These are phyloP conservation scores for Paracentrotus lividus DNA, from an alignment of 53 echinoderm and acorn worm genomes.

Conservation along the genomic window DNA sequence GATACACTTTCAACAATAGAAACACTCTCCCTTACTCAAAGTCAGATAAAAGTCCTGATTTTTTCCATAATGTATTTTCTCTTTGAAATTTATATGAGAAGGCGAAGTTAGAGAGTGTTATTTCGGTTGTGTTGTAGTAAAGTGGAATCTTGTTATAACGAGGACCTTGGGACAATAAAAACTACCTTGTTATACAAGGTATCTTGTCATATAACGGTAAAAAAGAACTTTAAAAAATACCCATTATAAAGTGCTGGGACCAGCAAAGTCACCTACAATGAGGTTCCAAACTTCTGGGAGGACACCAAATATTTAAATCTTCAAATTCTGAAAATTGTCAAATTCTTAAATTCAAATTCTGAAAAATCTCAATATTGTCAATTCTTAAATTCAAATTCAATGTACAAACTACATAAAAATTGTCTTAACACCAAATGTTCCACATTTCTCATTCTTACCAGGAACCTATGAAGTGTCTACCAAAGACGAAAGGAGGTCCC, in stretches of 20 bases:
- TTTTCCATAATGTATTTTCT: too few species aligned
- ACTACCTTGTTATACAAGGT: too few species aligned
- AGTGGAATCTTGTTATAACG: too few species aligned
- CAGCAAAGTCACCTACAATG: conserved; percentile 32
- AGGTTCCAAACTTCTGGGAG: conserved; percentile 40
- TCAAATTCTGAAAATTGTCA: neutral
- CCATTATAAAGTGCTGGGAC: too few species aligned
- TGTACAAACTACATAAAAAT: conserved; percentile 39
- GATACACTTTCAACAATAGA: conserved; percentile 39
- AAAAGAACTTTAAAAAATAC: too few species aligned
- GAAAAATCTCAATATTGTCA: conserved; percentile 19
- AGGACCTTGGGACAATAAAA: too few species aligned
- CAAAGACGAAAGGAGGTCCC: conserved; percentile 30
- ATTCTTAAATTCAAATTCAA: conserved; percentile 18
- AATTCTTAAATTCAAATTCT: too few species aligned
- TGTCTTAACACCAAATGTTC: conserved; percentile 35
- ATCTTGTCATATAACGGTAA: too few species aligned
- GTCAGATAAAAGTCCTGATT: conserved; percentile 35
- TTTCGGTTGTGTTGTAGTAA: too few species aligned
- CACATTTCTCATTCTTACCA: conserved; percentile 34
- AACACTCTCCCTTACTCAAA: conserved; percentile 35
- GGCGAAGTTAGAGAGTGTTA: too few species aligned
- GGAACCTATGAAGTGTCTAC: conserved; percentile 40
- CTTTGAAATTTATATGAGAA: too few species aligned
- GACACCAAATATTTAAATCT: conserved; percentile 39